Evolutionary conservation across 2,797 vertebrate genomes (phyloP).

Genomic region (Microctenopoma steveboyesi): DNA sequence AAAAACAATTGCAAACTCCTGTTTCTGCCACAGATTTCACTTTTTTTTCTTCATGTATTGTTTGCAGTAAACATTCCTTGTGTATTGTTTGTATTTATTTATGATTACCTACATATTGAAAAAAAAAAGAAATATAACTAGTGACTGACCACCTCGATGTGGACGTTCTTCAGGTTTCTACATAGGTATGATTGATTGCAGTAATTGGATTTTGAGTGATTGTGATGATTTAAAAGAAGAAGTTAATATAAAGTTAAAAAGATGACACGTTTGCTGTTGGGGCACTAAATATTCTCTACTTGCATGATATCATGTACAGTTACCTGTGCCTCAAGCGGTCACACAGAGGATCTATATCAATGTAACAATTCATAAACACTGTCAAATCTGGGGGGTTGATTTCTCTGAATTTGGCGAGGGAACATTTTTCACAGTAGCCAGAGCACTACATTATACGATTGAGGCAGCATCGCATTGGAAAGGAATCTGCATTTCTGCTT

Average conservation of each 20-base stretch:
- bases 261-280: conserved; percentile 84
- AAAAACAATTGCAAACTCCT: conserved; percentile 82
- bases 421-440: conserved; percentile 77
- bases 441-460: conserved; percentile 89
- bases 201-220: conserved; percentile 85
- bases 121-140: conserved; percentile 54
- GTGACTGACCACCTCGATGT: conserved; percentile 84
- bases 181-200: conserved; percentile 89
- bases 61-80: conserved; percentile 98
- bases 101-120: conserved; percentile 89
- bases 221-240: conserved; percentile 78
- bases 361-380: conserved; percentile 82
- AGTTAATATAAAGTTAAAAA: conserved; percentile 76
- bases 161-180: conserved; percentile 89
- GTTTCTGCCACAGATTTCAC: conserved; percentile 78
- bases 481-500: conserved; percentile 88
- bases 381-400: conserved; percentile 85
- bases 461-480: conserved; percentile 84
- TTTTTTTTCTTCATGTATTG: conserved; percentile 82
- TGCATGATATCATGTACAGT: conserved; percentile 76
- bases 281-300: conserved; percentile 88
- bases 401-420: conserved; percentile 74
- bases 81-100: conserved; percentile 99
- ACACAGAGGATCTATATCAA: conserved; percentile 79
- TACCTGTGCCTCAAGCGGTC: conserved; percentile 78